A percentile compares a stretch with the other conserved stretches of the same genome.
Evolutionary conservation across 2,113 vertebrate genomes (phyloP).

Genomic region (Scomber colias): DNA sequence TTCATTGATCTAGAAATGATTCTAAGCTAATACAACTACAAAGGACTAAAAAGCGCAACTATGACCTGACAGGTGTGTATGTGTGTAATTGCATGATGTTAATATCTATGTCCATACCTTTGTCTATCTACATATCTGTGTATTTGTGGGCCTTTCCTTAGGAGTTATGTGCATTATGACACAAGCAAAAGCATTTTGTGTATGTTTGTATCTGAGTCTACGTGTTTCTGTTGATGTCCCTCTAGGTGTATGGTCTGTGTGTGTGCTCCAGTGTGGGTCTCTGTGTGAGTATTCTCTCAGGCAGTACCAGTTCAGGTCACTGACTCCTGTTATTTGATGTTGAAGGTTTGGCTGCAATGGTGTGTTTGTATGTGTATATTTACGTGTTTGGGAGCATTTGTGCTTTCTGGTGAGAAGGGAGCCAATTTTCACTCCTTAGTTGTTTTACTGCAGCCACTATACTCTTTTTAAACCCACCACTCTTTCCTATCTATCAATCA

Average conservation of each 20-base stretch:
- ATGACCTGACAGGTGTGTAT: conserved; percentile 69
- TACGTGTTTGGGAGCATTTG: background rate
- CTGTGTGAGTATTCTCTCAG: conserved; percentile 62
- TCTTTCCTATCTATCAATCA: background rate
- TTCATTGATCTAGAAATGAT: conserved; percentile 79
- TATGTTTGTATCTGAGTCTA: conserved; percentile 10
- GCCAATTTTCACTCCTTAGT: background rate
- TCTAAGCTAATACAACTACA: conserved; percentile 75
- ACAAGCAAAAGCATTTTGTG: conserved; percentile 20
- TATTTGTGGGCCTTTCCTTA: conserved; percentile 10
- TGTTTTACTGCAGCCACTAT: background rate
- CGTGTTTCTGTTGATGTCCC: conserved; percentile 34
- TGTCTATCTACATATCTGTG: conserved; percentile 30
- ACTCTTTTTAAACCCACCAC: conserved; percentile 1
- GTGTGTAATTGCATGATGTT: conserved; percentile 52
- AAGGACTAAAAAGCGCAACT: conserved; percentile 68
- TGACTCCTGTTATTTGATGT: conserved; percentile 76
- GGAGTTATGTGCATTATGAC: conserved; percentile 6
- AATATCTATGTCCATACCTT: conserved; percentile 48
- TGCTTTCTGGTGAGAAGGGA: conserved; percentile 25
- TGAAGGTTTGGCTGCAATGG: conserved; percentile 52
- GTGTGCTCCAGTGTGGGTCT: conserved; percentile 23
- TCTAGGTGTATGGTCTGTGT: conserved; percentile 40
- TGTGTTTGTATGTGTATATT: conserved; percentile 24
- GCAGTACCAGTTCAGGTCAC: conserved; percentile 77